Base-by-base conservation (phyloP, 92 coral and sea anemone species). In the Anthopleura xanthogrammica region DNA sequence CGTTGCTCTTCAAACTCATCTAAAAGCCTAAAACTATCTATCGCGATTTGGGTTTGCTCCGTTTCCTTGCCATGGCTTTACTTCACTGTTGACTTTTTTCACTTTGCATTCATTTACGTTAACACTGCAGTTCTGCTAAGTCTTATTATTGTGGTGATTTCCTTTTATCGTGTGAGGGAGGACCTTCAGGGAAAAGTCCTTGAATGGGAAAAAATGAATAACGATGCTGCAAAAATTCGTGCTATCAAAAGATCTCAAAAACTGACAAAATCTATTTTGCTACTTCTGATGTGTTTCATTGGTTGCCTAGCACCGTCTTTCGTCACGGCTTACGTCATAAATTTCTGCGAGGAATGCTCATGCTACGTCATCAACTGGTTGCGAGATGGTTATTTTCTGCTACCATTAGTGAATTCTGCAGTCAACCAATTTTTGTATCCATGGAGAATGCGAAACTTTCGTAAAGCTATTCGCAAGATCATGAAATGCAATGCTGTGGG, bases 401-500 rank as follows among this genome's bases (percentile, higher is more conserved):
- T 90, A 23, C 90, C 91, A 9, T 42, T 93, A 60, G 75, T 83
- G 50, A 86, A 91, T 5, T 85, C 90, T 23, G 90, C 91, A 65
- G 75, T 88, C 36, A 93, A 93, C 72, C 97, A 93, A 22, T 90
- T 93, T 23, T 75, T 93, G 16, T 90, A 93, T 64, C 92, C 91
- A 13, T 93, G 94, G 94, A 91, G 92, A 24, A 81, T 93, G 60
- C 86, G 92, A n/a, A 83, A 89, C 79, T 93, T 93, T 71, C 80
- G 94, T 22, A 89, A 56, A 76, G 92, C 94, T 13, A 84, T 90
- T 39, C 16, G 58, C 13, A 62, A 60, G 16, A 52, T 83, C 29
- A 14, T 83, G 20, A 73, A 75, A 36, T 83, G 80, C 17, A 20
- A 62, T 62, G 8, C 29, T 4, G 16, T 68, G 16, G 16, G 42